phyloP scores from a whole-genome alignment of 2,113 vertebrate species.

The Channa argus region DNA sequence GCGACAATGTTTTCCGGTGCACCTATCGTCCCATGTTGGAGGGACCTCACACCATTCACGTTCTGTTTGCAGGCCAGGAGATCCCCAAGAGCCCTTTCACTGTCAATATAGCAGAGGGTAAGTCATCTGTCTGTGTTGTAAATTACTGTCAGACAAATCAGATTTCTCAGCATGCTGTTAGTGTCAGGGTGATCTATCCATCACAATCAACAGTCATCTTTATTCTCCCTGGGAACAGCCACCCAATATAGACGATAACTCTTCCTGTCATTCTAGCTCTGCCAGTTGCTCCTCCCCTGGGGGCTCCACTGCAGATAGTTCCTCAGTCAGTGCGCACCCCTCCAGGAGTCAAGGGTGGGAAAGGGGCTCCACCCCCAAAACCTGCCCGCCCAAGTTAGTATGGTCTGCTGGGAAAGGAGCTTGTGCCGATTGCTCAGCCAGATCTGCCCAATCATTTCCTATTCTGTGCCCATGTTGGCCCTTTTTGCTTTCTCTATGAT shows the following conservation, averaged over 20 bases:
- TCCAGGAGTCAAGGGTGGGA: constrained; percentile 78
- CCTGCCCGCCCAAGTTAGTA: constrained; percentile 83
- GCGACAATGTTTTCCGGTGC: constrained; percentile 94
- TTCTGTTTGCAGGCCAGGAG: constrained; percentile 90
- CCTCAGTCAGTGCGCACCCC: constrained; percentile 82
- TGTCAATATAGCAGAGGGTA: constrained; percentile 94
- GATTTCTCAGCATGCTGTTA: constrained; percentile 55
- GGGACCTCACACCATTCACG: constrained; percentile 89
- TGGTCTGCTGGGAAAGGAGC: constrained; percentile 69
- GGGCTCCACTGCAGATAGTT: constrained; percentile 75
- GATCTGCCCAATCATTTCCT: constrained; percentile 17
- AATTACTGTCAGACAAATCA: constrained; percentile 62
- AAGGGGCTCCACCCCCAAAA: constrained; percentile 81
- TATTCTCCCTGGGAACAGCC: constrained; percentile 43
- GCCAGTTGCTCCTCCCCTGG: constrained; percentile 62
- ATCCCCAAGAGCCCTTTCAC: constrained; percentile 92
- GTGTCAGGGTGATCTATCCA: constrained; percentile 52
- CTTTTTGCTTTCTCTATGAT: constrained; percentile 54
- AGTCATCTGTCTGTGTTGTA: constrained; percentile 63
- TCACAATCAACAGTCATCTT: constrained; percentile 58
- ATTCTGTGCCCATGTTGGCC: constrained; percentile 25
- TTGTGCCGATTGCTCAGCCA: constrained; percentile 56
- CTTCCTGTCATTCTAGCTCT: constrained; percentile 82
- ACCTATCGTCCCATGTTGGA: constrained; percentile 92
- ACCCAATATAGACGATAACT: constrained; percentile 47